phyloP scores from a whole-genome alignment of 2,888 invertebrate species.

The Periphyllus acericola region DNA sequence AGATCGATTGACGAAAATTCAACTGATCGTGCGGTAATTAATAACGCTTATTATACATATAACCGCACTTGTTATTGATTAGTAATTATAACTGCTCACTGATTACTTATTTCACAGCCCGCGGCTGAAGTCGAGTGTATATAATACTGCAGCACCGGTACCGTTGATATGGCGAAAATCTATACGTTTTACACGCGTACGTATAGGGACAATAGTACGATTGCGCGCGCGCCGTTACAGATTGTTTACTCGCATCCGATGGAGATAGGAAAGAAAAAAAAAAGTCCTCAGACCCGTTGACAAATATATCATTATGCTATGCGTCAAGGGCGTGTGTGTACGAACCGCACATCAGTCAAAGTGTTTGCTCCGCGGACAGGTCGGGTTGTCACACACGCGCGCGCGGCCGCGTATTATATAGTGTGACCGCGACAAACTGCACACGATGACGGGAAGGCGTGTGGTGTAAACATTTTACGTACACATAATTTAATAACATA shows the following conservation, averaged over 20 bases:
- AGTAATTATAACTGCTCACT: no score
- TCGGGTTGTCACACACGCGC: constrained; percentile 42
- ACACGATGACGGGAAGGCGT: not conserved
- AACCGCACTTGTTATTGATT: no score
- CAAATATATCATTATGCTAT: constrained; percentile 3
- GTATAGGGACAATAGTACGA: not conserved
- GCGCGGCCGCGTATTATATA: no score
- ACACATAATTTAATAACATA: not conserved
- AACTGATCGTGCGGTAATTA: not conserved
- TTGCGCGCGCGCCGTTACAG: not conserved
- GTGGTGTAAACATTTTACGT: constrained; percentile 34
- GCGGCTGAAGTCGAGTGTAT: not conserved
- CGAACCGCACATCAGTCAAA: constrained; percentile 40
- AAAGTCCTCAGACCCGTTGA: not conserved
- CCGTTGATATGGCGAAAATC: not conserved
- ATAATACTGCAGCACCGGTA: not conserved
- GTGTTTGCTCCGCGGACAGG: constrained; percentile 5
- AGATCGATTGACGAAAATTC: not conserved
- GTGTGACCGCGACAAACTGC: not conserved
- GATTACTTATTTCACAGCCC: not conserved
- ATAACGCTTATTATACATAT: no score
- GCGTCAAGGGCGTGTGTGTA: constrained; percentile 43
- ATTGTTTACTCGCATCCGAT: not conserved
- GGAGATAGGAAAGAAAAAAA: not conserved
- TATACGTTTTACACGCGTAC: not conserved